Base-by-base conservation (phyloP, 1,140 invertebrate species). In the Steinernema feltiae region DNA sequence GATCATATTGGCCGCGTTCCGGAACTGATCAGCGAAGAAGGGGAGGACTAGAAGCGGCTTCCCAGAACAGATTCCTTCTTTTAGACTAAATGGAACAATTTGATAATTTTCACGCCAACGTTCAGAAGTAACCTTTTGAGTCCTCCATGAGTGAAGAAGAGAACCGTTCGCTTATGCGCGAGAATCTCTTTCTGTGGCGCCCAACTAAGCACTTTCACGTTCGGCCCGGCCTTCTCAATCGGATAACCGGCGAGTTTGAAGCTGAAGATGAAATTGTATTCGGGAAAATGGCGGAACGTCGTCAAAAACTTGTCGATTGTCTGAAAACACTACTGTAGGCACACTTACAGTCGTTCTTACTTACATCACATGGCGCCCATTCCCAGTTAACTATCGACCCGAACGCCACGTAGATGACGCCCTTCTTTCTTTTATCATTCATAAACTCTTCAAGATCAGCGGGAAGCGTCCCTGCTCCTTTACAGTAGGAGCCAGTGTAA, bases 91-190 rank as follows among this genome's bases (percentile, higher is more conserved):
- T n/a, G n/a, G n/a, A n/a, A n/a, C n/a, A n/a, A n/a, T n/a, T n/a
- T n/a, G n/a, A n/a, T n/a, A n/a, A n/a, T n/a, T n/a, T n/a, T n/a
- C n/a, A n/a, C n/a, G n/a, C n/a, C n/a, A n/a, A n/a, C n/a, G n/a
- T 21, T 12, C 69, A 70, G 21, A 73, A 1, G 35, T 7, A 71
- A 82, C 81, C 82, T 84, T 77, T 83, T 83, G 17, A 83, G 29
- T 27, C 82, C 82, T 53, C 80, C 82, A 77, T 83, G 82, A 29
- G 78, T 84, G 29, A 83, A 41, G 73, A 84, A 83, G 1, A 84
- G 30, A 15, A 32, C 48, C 0, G 82, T 83, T n/a, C 78, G 80
- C 2, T 71, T 63, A 70, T 83, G 82, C 48, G 48, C 18, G 7
- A 83, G 30, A 69, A 83, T 75, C 21, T 77, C 81, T n/a, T 78